phyloP scores from a whole-genome alignment of 2,888 invertebrate genomes.

The Toxonevra muliebris region DNA sequence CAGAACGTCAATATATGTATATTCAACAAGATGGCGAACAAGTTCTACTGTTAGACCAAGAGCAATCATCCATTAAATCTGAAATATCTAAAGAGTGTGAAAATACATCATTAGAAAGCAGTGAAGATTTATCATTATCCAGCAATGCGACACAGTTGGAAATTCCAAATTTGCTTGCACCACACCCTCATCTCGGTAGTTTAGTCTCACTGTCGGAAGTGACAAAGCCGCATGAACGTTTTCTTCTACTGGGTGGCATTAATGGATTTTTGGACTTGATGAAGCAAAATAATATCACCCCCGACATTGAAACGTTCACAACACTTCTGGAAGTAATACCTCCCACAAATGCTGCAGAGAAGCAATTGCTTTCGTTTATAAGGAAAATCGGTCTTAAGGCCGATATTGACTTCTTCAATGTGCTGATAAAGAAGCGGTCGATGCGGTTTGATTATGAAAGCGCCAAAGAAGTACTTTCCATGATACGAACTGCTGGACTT shows the following conservation, averaged over 20 bases:
- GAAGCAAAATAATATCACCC: constrained; percentile 72
- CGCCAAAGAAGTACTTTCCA: constrained; percentile 72
- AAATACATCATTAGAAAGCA: constrained; percentile 9
- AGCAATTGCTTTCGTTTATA: constrained; percentile 73
- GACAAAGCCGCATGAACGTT: constrained; percentile 71
- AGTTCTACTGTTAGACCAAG: neutral
- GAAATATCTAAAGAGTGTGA: neutral
- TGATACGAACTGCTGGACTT: constrained; percentile 69
- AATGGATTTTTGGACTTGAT: constrained; percentile 81
- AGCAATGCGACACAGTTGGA: constrained; percentile 42
- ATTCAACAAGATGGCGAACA: neutral
- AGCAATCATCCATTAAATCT: neutral
- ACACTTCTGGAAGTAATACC: constrained; percentile 79
- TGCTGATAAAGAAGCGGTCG: constrained; percentile 83
- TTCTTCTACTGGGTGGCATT: constrained; percentile 79
- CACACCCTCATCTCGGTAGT: constrained; percentile 70
- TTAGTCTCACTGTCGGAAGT: constrained; percentile 71
- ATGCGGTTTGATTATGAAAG: constrained; percentile 74
- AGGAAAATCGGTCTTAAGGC: constrained; percentile 70
- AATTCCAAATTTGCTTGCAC: constrained; percentile 75
- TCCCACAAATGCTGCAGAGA: constrained; percentile 73
- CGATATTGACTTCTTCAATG: constrained; percentile 87
- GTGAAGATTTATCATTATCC: constrained; percentile 12
- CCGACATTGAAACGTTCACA: constrained; percentile 82
- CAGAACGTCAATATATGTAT: constrained; percentile 24